Conservation (phyloP, 2,113 vertebrate species). For the Dipodomys ordii region DNA sequence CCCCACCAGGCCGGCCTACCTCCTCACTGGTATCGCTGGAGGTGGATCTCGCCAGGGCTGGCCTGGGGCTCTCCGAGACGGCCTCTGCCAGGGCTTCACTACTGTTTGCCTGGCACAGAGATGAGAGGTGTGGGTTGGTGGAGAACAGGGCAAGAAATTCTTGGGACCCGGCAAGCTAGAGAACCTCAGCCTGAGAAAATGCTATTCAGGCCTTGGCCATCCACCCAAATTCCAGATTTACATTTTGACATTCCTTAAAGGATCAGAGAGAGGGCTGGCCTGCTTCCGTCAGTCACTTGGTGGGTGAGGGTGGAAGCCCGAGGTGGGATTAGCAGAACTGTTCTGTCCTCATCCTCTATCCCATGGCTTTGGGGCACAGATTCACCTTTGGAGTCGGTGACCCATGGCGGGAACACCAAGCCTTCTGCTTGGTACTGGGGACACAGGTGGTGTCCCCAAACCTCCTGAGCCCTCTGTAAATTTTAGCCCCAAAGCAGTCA, state of each 20-base stretch:
- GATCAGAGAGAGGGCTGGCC: conserved; percentile 30
- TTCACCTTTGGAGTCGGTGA: background rate
- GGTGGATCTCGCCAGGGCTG: conserved; percentile 37
- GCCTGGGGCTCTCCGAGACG: conserved; percentile 69
- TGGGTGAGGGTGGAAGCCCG: too few species aligned
- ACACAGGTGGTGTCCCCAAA: background rate
- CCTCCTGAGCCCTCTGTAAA: background rate
- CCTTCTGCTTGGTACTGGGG: background rate
- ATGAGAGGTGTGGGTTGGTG: background rate
- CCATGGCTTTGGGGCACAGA: background rate
- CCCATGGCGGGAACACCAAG: background rate
- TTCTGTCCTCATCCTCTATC: background rate
- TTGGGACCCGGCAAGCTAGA: background rate
- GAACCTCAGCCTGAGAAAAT: background rate
- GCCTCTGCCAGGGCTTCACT: conserved; percentile 38
- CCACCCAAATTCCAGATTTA: background rate
- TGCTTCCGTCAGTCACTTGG: background rate
- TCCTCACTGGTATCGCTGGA: conserved; percentile 76
- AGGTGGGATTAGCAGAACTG: background rate
- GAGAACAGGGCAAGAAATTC: background rate
- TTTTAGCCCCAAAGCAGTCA: background rate
- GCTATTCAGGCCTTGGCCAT: background rate
- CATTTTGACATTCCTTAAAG: conserved; percentile 11
- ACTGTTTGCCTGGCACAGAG: conserved; percentile 75
- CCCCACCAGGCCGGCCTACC: conserved; percentile 70